phyloP scores from a whole-genome alignment of 2,888 invertebrate genomes.

The Caprella mutica region DNA sequence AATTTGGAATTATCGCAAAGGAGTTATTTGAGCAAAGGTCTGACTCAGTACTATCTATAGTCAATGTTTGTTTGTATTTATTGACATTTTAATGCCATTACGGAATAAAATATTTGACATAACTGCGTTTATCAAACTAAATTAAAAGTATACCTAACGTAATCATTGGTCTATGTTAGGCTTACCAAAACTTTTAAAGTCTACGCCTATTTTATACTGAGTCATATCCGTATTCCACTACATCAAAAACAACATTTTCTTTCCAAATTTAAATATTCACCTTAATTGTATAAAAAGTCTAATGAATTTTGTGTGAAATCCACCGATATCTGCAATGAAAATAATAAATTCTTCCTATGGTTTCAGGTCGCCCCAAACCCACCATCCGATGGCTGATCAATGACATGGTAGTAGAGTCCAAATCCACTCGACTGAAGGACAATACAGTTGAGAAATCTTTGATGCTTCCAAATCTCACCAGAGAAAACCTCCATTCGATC shows the following conservation, averaged over 20 bases:
- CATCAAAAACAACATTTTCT: background rate
- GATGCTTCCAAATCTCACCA: slow-evolving; percentile 12
- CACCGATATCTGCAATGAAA: too few relatives aligned
- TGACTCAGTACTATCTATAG: too few relatives aligned
- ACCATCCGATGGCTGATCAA: slow-evolving; percentile 27
- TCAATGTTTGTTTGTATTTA: too few relatives aligned
- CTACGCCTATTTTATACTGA: too few relatives aligned
- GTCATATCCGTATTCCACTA: background rate
- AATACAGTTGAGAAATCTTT: slow-evolving; percentile 17
- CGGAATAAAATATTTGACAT: too few relatives aligned
- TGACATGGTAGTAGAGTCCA: slow-evolving; percentile 15
- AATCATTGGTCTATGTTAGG: too few relatives aligned
- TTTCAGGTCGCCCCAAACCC: slow-evolving; percentile 24
- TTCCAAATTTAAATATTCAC: background rate
- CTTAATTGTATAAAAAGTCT: background rate
- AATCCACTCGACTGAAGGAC: slow-evolving; percentile 10
- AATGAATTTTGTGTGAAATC: background rate
- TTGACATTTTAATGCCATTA: too few relatives aligned
- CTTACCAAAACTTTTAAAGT: too few relatives aligned
- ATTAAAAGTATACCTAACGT: too few relatives aligned
- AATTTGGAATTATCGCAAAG: too few relatives aligned
- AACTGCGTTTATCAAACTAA: too few relatives aligned
- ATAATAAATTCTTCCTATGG: background rate
- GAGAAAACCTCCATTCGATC: slow-evolving; percentile 30
- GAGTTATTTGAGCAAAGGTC: too few relatives aligned